Evolutionary conservation across 2,797 vertebrate genomes (phyloP), one percentile per base, ranked within the genome.

Genomic region (Dryobates pubescens): DNA sequence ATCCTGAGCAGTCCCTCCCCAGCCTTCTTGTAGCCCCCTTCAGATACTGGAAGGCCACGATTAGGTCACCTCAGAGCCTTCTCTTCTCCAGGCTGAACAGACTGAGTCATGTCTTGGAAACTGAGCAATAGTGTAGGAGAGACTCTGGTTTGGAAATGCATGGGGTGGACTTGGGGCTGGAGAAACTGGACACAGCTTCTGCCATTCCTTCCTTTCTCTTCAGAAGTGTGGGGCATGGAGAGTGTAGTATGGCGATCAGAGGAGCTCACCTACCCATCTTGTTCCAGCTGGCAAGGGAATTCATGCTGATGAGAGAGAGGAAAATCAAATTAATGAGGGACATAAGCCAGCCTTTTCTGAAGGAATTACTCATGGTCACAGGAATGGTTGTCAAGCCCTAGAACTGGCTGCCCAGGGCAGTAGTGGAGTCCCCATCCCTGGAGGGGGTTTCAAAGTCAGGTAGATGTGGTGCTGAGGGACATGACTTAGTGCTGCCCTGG

Each of bases 121-220:
- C 1, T 2, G 0, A 63, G 47, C 6, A 12, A 6, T 6, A 23
- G 6, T 0, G 1, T 3, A 22, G 10, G 57, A 70, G 16, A 79
- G 17, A 3, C 15, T 45, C 47, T 6, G 18, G 6, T 30, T 51
- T 70, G 64, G 79, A 90, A 85, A 32, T 15, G 13, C 18, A 11
- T 3, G 5, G 17, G 38, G 49, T 38, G 56, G 27, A 27, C 13
- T 22, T 29, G 51, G n/a, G 61, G 41, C 47, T 73, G 57, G 57
- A 51, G 30, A 73, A 69, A 67, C 17, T 0, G 2, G 27, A 30
- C 22, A 13, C 30, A 4, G 14, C 20, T 82, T 76, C 43, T 82
- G 47, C 22, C 1, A 2, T 13, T 72, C 5, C 8, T 10, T 54
- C 10, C 17, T 53, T 63, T 38, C 34, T 47, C 7, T n/a, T 38